Conservation (phyloP, 2,113 vertebrate genomes). For the Caloenas nicobarica region DNA sequence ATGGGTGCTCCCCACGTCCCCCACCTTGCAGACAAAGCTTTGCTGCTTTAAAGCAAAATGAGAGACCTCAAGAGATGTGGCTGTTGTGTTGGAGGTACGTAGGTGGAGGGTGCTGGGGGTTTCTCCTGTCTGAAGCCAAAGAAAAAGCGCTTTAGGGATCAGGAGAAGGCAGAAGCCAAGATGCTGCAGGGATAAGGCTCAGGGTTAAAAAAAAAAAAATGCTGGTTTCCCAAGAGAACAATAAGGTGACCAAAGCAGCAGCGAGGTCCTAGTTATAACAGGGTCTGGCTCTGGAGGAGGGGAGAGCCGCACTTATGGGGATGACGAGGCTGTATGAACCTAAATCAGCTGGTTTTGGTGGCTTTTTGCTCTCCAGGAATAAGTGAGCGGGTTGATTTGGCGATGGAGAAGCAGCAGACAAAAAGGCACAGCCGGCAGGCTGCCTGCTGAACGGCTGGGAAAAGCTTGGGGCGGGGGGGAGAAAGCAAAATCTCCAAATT, state of each 20-base stretch:
- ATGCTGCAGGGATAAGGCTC: background rate
- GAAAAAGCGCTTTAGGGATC: background rate
- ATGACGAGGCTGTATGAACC: background rate
- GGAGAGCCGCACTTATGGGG: background rate
- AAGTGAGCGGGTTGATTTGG: background rate
- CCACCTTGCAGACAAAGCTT: background rate
- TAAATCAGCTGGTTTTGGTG: background rate
- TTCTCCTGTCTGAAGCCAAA: background rate
- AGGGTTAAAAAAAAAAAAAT: too few relatives aligned
- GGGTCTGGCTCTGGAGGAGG: background rate
- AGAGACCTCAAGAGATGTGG: background rate
- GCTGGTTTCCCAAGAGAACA: background rate
- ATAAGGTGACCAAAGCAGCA: background rate
- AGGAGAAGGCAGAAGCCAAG: background rate
- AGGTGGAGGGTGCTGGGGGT: background rate
- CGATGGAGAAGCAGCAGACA: background rate
- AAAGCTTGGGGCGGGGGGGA: fast-evolving
- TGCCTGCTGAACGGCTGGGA: background rate
- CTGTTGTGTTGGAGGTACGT: background rate
- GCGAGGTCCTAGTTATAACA: background rate
- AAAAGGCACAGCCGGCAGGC: background rate
- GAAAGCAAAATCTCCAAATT: background rate
- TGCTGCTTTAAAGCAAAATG: background rate
- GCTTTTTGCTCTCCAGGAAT: background rate
- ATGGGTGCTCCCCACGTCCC: background rate